Conservation (phyloP, 1,140 invertebrate species). For the Pogonomyrmex californicus region DNA sequence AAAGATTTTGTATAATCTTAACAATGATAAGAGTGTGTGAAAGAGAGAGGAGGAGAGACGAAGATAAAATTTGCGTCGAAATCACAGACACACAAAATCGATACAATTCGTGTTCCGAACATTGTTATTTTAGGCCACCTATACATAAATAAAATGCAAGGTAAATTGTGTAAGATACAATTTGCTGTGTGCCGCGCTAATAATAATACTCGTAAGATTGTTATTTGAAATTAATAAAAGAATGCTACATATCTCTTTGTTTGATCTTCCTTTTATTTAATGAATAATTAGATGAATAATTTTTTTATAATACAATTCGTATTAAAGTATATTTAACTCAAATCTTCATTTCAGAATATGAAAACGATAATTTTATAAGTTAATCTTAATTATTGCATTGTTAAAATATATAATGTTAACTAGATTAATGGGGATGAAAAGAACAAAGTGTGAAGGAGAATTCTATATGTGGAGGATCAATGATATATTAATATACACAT, state of each 20-base stretch:
- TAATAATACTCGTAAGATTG: slow-evolving; percentile 80
- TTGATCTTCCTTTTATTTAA: slow-evolving; percentile 7
- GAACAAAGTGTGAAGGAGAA: slow-evolving; percentile 12
- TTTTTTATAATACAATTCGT: not conserved
- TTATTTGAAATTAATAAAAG: slow-evolving; percentile 81
- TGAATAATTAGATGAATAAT: not conserved
- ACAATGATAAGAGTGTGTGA: slow-evolving; percentile 48
- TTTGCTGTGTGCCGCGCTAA: slow-evolving; percentile 59
- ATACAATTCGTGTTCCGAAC: slow-evolving; percentile 66
- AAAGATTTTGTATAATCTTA: slow-evolving; percentile 86
- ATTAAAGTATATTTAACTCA: slow-evolving; percentile 8
- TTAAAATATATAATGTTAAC: slow-evolving; percentile 49
- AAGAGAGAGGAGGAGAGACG: not conserved
- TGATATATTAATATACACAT: slow-evolving; percentile 41
- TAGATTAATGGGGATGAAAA: slow-evolving; percentile 20
- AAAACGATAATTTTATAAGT: not conserved
- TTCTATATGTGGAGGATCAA: slow-evolving; percentile 20
- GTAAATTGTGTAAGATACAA: slow-evolving; percentile 58
- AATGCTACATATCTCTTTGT: slow-evolving; percentile 36
- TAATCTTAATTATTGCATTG: not conserved
- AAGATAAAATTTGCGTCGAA: not conserved
- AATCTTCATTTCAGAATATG: not conserved
- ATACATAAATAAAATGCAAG: slow-evolving; percentile 67
- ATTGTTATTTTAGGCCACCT: slow-evolving; percentile 77
- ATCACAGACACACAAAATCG: not conserved